phyloP scores from a whole-genome alignment of 2,888 invertebrate genomes.

The Habroteleia sp. region DNA sequence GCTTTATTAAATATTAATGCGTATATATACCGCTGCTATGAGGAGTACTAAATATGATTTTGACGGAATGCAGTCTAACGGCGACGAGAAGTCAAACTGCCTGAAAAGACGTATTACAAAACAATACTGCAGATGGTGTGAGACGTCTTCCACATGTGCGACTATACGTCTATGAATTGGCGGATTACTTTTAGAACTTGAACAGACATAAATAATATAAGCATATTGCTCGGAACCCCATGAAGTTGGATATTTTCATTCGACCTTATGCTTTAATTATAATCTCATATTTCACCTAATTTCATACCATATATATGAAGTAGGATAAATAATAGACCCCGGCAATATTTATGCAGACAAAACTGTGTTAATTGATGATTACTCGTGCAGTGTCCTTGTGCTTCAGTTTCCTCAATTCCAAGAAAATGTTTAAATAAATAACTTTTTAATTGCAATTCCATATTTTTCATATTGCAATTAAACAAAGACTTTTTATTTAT shows the following conservation, averaged over 20 bases:
- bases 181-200: conserved; percentile 42
- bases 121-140: conserved; percentile 43
- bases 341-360: neutral
- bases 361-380: neutral
- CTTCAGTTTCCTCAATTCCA: no score
- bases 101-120: conserved; percentile 41
- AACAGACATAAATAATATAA: conserved; percentile 27
- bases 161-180: conserved; percentile 25
- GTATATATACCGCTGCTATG: neutral
- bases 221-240: neutral
- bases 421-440: no score
- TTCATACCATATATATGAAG: conserved; percentile 1
- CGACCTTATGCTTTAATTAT: conserved; percentile 10
- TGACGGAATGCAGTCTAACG: conserved; percentile 18
- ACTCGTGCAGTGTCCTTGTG: no score
- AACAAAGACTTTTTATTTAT: no score
- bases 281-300: neutral
- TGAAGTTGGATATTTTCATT: neutral
- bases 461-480: no score
- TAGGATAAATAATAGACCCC: neutral
- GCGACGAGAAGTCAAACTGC: conserved; percentile 18
- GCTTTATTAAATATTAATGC: conserved; percentile 20
- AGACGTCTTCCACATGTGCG: conserved; percentile 46
- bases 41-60: conserved; percentile 18
- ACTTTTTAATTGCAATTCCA: no score